phyloP scores from a whole-genome alignment of 2,888 invertebrate species.

The Phortica okadai region DNA sequence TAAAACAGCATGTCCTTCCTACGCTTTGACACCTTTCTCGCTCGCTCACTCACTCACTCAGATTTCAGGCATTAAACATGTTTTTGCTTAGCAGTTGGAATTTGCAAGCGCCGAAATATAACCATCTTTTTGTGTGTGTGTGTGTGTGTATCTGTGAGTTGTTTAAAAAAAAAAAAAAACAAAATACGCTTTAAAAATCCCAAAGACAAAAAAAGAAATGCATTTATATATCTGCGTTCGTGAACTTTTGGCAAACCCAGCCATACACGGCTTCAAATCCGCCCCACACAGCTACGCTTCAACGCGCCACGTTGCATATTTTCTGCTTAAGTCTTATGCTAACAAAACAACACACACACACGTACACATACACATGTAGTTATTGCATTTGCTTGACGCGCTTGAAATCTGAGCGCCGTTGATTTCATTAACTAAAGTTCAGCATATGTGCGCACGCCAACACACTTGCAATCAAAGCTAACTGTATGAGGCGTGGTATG shows the following conservation, averaged over 20 bases:
- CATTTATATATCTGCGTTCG: background rate
- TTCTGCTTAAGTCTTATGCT: constrained; percentile 64
- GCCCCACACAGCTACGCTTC: constrained; percentile 34
- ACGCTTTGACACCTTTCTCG: no score
- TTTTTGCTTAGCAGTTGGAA: constrained; percentile 60
- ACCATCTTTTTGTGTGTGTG: constrained; percentile 12
- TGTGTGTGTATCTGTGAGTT: background rate
- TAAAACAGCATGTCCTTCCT: no score
- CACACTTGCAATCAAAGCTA: constrained; percentile 32
- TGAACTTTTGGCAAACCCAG: constrained; percentile 32
- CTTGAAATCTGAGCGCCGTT: constrained; percentile 62
- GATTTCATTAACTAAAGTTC: constrained; percentile 74
- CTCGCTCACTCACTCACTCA: background rate
- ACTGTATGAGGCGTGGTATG: background rate
- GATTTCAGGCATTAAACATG: no score
- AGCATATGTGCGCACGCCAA: constrained; percentile 38
- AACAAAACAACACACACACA: constrained; percentile 50
- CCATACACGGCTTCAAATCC: constrained; percentile 20
- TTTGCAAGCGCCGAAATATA: constrained; percentile 51
- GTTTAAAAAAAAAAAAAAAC: background rate
- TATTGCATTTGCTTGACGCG: constrained; percentile 21
- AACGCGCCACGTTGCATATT: constrained; percentile 50
- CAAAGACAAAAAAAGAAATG: constrained; percentile 5
- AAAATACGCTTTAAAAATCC: background rate
- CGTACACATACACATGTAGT: constrained; percentile 19